phyloP scores from a whole-genome alignment of 2,888 invertebrate genomes.

The Agrochola lychnidis region DNA sequence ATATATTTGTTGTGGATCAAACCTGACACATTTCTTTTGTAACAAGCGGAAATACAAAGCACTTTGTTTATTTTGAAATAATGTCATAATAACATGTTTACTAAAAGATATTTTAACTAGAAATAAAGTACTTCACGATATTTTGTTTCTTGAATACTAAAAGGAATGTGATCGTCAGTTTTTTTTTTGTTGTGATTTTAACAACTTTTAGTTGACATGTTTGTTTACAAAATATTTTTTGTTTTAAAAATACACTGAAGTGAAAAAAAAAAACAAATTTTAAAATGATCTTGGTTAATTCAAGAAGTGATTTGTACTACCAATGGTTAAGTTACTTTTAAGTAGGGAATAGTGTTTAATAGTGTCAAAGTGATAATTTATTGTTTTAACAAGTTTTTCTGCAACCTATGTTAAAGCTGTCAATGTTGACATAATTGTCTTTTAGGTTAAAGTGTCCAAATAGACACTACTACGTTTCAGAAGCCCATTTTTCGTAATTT shows the following conservation, averaged over 20 bases:
- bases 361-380: background rate
- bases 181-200: too few species aligned
- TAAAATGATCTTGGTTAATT: background rate
- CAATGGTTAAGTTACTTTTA: background rate
- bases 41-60: background rate
- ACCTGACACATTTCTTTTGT: conserved; percentile 44
- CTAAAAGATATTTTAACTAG: background rate
- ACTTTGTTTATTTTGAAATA: conserved; percentile 26
- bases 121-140: too few species aligned
- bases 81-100: conserved; percentile 24
- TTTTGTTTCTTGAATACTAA: background rate
- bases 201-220: background rate
- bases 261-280: background rate
- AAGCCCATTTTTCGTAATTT: too few species aligned
- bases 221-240: conserved; percentile 6
- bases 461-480: background rate
- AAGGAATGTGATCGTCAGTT: background rate
- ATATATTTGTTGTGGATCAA: conserved; percentile 28
- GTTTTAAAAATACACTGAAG: background rate
- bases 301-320: background rate
- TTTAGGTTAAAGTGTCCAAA: background rate
- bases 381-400: too few species aligned
- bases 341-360: background rate
- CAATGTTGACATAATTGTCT: background rate
- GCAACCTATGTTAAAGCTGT: too few species aligned